Conservation (phyloP, 2,888 invertebrate genomes). For the Nephrotoma appendiculata region DNA sequence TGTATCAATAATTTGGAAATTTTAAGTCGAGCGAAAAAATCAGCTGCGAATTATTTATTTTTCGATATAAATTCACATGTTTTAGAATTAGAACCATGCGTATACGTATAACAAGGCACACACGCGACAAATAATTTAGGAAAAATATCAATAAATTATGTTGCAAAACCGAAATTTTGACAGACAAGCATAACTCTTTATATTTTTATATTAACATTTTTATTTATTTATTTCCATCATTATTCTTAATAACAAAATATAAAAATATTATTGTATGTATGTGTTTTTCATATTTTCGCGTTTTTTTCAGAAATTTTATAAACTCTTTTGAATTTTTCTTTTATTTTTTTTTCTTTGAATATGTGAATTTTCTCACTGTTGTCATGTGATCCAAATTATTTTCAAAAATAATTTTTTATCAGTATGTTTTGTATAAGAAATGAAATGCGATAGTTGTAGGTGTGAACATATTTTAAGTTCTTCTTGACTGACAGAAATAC, state of each 20-base stretch:
- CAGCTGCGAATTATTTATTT: not conserved
- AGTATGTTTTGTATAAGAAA: not conserved
- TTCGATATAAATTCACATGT: not conserved
- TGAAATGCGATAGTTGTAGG: not conserved
- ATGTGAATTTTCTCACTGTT: not conserved
- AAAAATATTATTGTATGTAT: not conserved
- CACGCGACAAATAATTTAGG: not conserved
- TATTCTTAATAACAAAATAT: not conserved
- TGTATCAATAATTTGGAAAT: not conserved
- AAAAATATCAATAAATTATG: not conserved
- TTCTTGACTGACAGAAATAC: not conserved
- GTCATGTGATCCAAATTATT: not conserved
- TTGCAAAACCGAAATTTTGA: not conserved
- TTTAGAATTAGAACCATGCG: not conserved
- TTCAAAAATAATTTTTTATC: not conserved
- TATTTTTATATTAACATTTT: not conserved
- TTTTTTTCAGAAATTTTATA: not conserved
- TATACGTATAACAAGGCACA: not conserved
- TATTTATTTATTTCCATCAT: not conserved
- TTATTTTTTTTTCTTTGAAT: not conserved
- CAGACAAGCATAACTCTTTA: not conserved
- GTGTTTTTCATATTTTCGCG: not conserved
- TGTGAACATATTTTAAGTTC: not conserved
- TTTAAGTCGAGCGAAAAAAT: not conserved
- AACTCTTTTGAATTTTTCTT: not conserved